Conservation (phyloP, 2,888 invertebrate genomes). For the Andrena praecox region DNA sequence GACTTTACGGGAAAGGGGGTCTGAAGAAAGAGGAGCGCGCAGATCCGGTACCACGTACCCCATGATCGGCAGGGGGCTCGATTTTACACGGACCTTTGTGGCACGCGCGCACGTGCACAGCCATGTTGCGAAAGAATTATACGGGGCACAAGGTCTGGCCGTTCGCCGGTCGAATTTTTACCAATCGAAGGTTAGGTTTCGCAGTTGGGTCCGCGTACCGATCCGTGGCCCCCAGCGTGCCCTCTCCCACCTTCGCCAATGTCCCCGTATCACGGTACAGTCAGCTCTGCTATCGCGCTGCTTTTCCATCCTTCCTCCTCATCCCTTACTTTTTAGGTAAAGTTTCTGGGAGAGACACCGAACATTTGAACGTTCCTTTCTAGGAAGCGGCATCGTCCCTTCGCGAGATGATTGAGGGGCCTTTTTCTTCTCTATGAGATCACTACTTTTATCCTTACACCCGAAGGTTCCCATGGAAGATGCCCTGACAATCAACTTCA, state of each 20-base stretch:
- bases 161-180: conserved; percentile 79
- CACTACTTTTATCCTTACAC: too few species aligned
- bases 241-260: conserved; percentile 52
- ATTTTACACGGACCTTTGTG: conserved; percentile 62
- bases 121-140: conserved; percentile 76
- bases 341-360: neutral
- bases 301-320: conserved; percentile 22
- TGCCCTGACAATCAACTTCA: too few species aligned
- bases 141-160: conserved; percentile 78
- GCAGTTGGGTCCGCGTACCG: conserved; percentile 62
- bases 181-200: conserved; percentile 77
- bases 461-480: too few species aligned
- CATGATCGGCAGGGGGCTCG: conserved; percentile 28
- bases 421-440: too few species aligned
- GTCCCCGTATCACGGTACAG: conserved; percentile 61
- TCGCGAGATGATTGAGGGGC: too few species aligned
- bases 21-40: neutral
- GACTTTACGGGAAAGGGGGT: neutral
- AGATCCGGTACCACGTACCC: conserved; percentile 16
- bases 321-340: neutral
- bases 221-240: conserved; percentile 56
- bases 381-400: too few species aligned
- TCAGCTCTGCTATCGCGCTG: conserved; percentile 43
- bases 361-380: too few species aligned
- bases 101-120: conserved; percentile 56